These are phyloP conservation scores for Onychomys arenicola DNA, from an alignment of 2,797 vertebrate genomes.

Conservation along the genomic window DNA sequence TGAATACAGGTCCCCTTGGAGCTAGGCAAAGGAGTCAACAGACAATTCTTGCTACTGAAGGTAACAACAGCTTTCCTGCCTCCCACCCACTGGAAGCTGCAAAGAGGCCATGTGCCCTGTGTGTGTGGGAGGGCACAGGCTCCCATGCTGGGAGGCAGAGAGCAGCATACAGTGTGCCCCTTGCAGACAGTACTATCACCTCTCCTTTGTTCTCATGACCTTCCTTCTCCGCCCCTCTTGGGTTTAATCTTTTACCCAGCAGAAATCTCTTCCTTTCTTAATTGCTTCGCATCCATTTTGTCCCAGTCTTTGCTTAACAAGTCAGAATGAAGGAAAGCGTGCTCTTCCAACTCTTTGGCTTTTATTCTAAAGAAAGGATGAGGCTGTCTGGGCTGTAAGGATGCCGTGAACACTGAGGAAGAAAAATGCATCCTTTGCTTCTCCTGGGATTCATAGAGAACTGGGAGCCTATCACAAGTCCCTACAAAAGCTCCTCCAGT, in stretches of 20 bases:
- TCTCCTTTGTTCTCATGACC: slow-evolving; percentile 9
- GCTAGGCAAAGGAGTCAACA: neutral
- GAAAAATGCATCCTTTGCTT: slow-evolving; percentile 10
- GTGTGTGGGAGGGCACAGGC: neutral
- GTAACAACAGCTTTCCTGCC: neutral
- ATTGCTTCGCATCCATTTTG: slow-evolving; percentile 46
- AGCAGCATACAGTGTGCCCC: neutral
- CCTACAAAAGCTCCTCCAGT: slow-evolving; percentile 38
- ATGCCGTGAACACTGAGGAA: slow-evolving; percentile 32
- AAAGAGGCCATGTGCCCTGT: neutral
- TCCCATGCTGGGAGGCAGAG: neutral
- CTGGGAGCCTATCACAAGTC: neutral
- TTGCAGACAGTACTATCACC: neutral
- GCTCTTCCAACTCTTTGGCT: slow-evolving; percentile 1
- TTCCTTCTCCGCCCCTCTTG: neutral
- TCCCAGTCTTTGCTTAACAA: slow-evolving; percentile 53
- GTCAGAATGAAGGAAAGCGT: slow-evolving; percentile 49
- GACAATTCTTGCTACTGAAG: neutral
- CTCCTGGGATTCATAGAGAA: slow-evolving; percentile 43
- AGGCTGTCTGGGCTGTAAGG: neutral
- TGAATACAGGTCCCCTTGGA: neutral
- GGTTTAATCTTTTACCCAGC: slow-evolving; percentile 22
- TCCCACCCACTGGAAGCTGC: neutral
- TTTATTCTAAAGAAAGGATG: slow-evolving; percentile 61
- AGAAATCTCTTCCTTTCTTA: slow-evolving; percentile 58